phyloP scores from a whole-genome alignment of 1,140 invertebrate genomes.

The Saccostrea cuccullata region DNA sequence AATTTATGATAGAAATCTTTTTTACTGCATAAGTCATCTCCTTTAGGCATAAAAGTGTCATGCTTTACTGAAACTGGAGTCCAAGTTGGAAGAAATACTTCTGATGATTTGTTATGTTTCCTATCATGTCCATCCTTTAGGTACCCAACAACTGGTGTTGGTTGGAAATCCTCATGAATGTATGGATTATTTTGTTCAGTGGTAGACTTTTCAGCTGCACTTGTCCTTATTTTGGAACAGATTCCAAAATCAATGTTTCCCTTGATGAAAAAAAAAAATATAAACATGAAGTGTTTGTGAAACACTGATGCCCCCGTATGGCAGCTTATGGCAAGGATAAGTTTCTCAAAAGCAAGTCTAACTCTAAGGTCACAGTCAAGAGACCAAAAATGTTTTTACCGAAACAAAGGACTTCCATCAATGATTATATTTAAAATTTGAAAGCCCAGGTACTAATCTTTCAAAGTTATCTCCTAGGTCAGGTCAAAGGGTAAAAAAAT shows the following conservation, averaged over 20 bases:
- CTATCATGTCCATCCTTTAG: background rate
- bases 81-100: background rate
- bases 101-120: background rate
- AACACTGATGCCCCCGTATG: too few relatives aligned
- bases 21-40: background rate
- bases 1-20: conserved; percentile 3
- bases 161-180: conserved; percentile 50
- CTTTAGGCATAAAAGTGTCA: background rate
- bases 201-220: background rate
- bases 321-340: too few relatives aligned
- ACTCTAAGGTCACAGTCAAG: too few relatives aligned
- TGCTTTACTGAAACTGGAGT: background rate
- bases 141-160: conserved; percentile 47
- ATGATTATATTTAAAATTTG: too few relatives aligned
- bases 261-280: too few relatives aligned
- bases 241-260: background rate
- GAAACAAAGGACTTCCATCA: too few relatives aligned
- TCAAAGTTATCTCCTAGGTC: too few relatives aligned
- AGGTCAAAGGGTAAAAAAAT: too few relatives aligned
- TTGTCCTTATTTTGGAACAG: background rate
- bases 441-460: too few relatives aligned
- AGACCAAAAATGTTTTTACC: too few relatives aligned
- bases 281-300: too few relatives aligned
- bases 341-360: too few relatives aligned
- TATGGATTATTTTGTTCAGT: conserved; percentile 11